Base-by-base conservation (phyloP, 2,888 invertebrate species). In the Latrodectus elegans region DNA sequence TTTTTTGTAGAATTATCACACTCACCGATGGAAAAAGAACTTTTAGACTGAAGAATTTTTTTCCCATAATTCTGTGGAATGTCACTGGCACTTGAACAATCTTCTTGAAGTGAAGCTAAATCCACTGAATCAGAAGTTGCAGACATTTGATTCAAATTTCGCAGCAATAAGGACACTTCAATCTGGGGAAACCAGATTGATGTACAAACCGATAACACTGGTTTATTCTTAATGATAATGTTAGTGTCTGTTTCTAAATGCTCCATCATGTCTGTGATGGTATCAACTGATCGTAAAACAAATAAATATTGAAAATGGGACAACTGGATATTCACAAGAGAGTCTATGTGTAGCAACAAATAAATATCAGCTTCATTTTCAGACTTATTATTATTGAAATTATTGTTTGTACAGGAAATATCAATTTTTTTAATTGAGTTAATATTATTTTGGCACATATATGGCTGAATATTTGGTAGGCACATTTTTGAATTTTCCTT, bases 251-350 rank as follows among this genome's bases (percentile, higher is more conserved):
- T 53, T 67, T 75, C 83, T 65, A 89, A 76, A 65, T 89, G 88
- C 53, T 74, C 85, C 26, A 74, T 72, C 68, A 89, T 86, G 55
- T 89, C 89, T 11, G 85, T 83, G 65, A 89, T 22, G 53, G 82
- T 86, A 72, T 90, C 90, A 12, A 88, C 68, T n/a, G 88, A 74
- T 67, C 90, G 55, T 55, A 89, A 65, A 15, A 90, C 81, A 77
- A 89, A 90, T 52, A 90, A 72, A 71, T 89, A 89, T 65, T 89
- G 89, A 65, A 81, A 84, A 60, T 90, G 90, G 11, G 88, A 88
- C 12, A 99, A 94, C 93, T 98, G 98, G 6, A 97, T 93, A 90
- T 96, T 96, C 78, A 97, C 95, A 91, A 97, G 93, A 91, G 96
- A 96, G 77, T 95, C 95, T 77, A 97, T 95, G 91, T 97, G 95